Evolutionary conservation across 2,797 vertebrate species (phyloP).

Genomic region (Pantherophis vulpinus): DNA sequence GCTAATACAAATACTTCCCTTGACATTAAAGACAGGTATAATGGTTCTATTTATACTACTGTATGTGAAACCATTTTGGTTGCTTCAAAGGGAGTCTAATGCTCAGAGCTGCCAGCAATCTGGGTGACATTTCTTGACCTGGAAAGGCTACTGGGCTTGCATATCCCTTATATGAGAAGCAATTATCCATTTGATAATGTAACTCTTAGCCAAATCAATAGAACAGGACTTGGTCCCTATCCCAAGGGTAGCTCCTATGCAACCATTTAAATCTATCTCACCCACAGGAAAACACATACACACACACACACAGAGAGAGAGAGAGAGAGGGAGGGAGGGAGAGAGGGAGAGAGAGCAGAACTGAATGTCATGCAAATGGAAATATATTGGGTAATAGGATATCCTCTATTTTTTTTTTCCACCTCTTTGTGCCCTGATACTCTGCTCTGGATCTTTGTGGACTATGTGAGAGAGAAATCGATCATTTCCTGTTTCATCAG

Average conservation of each 20-base stretch:
- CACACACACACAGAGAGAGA: too few relatives aligned
- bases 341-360: neutral
- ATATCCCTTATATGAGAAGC: neutral
- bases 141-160: neutral
- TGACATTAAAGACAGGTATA: neutral
- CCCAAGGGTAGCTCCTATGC: neutral
- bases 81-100: neutral
- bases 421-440: neutral
- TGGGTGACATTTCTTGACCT: neutral
- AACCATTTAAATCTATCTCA: neutral
- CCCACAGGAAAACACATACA: neutral
- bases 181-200: neutral
- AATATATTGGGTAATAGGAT: neutral
- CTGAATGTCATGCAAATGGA: neutral
- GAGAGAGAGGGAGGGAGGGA: too few relatives aligned
- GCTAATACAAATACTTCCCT: neutral
- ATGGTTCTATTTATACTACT: neutral
- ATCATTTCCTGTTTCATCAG: neutral
- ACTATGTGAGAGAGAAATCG: neutral
- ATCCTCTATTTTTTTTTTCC: neutral
- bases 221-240: neutral
- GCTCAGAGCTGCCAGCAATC: neutral
- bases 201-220: neutral
- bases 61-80: neutral
- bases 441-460: neutral